Conservation (phyloP, 2,888 invertebrate species). For the Plemyria rubiginata region DNA sequence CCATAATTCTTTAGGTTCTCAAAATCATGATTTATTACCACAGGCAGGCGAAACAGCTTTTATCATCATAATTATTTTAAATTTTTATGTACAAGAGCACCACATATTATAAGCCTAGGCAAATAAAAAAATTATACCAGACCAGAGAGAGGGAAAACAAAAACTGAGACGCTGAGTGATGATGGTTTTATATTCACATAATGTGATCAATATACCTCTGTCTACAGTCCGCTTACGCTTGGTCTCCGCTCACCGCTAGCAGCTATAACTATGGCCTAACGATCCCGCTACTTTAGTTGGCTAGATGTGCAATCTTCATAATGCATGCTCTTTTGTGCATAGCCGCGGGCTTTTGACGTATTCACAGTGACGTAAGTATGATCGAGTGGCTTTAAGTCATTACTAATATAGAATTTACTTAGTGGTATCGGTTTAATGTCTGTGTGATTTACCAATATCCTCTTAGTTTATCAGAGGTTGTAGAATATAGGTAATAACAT, state of each 20-base stretch:
- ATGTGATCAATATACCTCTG: not conserved
- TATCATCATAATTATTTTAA: too few relatives aligned
- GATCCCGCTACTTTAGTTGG: slow-evolving; percentile 73
- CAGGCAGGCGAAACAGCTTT: not conserved
- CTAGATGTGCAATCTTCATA: slow-evolving; percentile 84
- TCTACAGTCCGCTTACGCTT: slow-evolving; percentile 23
- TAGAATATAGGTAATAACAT: not conserved
- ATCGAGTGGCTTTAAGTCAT: slow-evolving; percentile 40
- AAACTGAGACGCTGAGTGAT: too few relatives aligned
- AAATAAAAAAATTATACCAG: too few relatives aligned
- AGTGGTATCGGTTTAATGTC: slow-evolving; percentile 37
- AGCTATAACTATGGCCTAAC: slow-evolving; percentile 29
- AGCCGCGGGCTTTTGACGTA: slow-evolving; percentile 53
- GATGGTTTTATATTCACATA: not conserved
- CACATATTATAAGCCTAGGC: too few relatives aligned
- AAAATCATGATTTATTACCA: too few relatives aligned
- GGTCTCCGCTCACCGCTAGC: slow-evolving; percentile 21
- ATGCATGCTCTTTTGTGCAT: slow-evolving; percentile 78
- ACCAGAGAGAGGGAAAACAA: too few relatives aligned
- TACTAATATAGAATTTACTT: slow-evolving; percentile 39
- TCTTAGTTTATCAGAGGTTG: slow-evolving; percentile 4
- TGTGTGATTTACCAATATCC: slow-evolving; percentile 16
- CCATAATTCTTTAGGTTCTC: too few relatives aligned
- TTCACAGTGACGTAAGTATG: slow-evolving; percentile 47
- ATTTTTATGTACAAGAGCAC: too few relatives aligned